Evolutionary conservation across 2,797 vertebrate genomes (phyloP), one percentile per base, ranked within the genome.

Genomic region (Serranus cabrilla): DNA sequence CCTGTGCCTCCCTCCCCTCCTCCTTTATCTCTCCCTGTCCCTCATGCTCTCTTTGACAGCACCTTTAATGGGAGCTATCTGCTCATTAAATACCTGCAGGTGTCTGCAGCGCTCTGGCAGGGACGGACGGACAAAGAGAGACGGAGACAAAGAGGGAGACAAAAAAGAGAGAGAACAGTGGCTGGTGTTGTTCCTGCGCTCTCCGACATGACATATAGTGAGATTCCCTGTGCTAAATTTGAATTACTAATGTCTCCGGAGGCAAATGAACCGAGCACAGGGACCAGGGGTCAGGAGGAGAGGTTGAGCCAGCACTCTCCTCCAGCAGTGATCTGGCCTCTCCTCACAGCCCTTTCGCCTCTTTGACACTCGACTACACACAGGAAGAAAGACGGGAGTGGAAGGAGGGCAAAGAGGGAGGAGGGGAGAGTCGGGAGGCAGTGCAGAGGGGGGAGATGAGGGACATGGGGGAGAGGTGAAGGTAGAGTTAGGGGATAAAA

Each of bases 61-160:
- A 89, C 90, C 91, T 93, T 94, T 94, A 94, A 93, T 92, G 83
- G 87, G 83, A 90, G 87, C 83, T 66, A 84, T 91, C 85, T 92
- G 80, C 91, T 92, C 92, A 94, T 95, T 95, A 93, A 93, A 93
- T 91, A 93, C 85, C 81, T 86, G 80, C 89, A 86, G 90, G 84
- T 88, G 87, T 88, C 85, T 74, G 64, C 75, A 58, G 75, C 39
- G 46, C 73, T 76, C 71, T 81, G 63, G 71, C 80, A 76, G 78
- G 34, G 57, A 75, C 3, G 31, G 55, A 74, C 56, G 63, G 72
- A 49, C 42, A 60, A 37, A 73, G 58, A 80, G 31, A 74, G 69
- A 51, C 0, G 13, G 64, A 69, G 73, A 76, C 47, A 76, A 4
- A 73, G 46, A 78, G 40, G 17, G 40, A 55, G 46, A 54, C 25